A percentile compares a stretch with the other conserved stretches of the same genome.
Conservation (phyloP, 1,140 invertebrate genomes). For the Drosophila repleta region DNA sequence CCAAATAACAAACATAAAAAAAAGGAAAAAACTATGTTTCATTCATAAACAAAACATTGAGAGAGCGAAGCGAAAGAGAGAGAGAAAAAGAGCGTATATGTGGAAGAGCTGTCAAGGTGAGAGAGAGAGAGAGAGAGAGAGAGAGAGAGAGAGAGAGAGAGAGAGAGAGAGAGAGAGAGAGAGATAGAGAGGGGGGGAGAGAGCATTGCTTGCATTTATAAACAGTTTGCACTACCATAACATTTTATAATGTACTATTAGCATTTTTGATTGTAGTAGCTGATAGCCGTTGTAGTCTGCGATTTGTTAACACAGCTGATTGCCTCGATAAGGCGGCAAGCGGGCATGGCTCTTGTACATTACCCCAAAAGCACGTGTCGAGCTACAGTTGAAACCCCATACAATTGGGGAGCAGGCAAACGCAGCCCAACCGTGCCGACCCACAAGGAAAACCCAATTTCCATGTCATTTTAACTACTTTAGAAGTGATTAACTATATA, state of each 20-base stretch:
- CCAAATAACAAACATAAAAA: conserved; percentile 26
- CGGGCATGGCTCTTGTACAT: conserved; percentile 1
- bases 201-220: conserved; percentile 1
- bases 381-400: not conserved
- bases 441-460: too few species aligned
- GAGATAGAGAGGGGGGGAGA: not conserved
- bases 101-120: not conserved
- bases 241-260: conserved; percentile 1
- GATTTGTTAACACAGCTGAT: conserved; percentile 30
- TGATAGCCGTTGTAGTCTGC: conserved; percentile 5
- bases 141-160: not conserved
- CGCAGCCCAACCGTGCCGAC: too few species aligned
- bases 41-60: conserved; percentile 25
- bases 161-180: not conserved
- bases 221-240: conserved; percentile 1
- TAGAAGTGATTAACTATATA: too few species aligned
- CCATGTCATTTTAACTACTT: too few species aligned
- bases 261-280: conserved; percentile 3
- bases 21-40: conserved; percentile 12
- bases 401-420: not conserved
- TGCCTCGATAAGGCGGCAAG: conserved; percentile 17
- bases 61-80: conserved; percentile 3
- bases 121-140: not conserved
- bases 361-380: not conserved
- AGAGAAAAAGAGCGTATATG: not conserved